Evolutionary conservation across 2,888 invertebrate species (phyloP).

Genomic region (Physocephala rufipes): DNA sequence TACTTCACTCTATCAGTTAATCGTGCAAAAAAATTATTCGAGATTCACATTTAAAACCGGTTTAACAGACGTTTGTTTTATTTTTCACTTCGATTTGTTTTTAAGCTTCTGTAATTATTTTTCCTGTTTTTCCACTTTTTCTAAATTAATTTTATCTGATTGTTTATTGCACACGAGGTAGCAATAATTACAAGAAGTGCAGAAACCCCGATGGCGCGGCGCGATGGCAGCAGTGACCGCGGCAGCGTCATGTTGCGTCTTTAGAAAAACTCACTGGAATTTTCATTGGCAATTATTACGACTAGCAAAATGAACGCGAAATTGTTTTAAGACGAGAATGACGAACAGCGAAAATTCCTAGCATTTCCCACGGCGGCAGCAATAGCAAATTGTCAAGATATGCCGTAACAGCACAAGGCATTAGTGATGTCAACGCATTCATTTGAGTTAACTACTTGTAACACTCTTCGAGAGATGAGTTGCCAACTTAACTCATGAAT

Average conservation of each 20-base stretch:
- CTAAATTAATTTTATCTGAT: neutral
- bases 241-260: too few relatives aligned
- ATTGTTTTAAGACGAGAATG: constrained; percentile 29
- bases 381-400: constrained; percentile 7
- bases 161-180: neutral
- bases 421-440: too few relatives aligned
- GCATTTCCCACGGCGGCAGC: constrained; percentile 22
- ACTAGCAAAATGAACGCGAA: constrained; percentile 40
- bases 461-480: too few relatives aligned
- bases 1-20: constrained; percentile 17
- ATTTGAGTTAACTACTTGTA: too few relatives aligned
- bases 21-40: constrained; percentile 23
- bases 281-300: constrained; percentile 44
- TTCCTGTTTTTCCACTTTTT: neutral
- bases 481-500: too few relatives aligned
- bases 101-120: neutral
- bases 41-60: neutral
- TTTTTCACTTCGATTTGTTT: constrained; percentile 4
- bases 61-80: constrained; percentile 8
- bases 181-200: too few relatives aligned
- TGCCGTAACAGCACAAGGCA: neutral
- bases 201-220: too few relatives aligned
- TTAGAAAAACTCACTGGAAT: constrained; percentile 40
- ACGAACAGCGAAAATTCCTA: constrained; percentile 29
- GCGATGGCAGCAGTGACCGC: too few relatives aligned